Evolutionary conservation across 2,113 vertebrate species (phyloP), one percentile per base, ranked within the genome.

Genomic region (Pseudolaguvia tuberculata): DNA sequence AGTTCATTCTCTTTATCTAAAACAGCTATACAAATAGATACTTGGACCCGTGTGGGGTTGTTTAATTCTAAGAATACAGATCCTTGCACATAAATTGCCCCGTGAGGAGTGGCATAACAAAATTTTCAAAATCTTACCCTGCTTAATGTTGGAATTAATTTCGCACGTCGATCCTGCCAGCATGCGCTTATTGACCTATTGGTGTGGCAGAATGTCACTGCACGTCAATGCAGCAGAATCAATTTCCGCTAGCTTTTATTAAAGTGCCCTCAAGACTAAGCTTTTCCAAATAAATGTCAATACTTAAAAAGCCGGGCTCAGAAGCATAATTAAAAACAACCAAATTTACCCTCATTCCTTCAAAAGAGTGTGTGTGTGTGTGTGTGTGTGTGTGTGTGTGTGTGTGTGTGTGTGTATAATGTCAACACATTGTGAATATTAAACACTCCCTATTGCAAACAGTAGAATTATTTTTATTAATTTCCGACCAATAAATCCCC

Each of bases 271-370:
- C 73, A 66, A 80, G 76, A 74, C 59, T 31, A 70, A 62, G 58
- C 48, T 53, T 65, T 65, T 73, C n/a, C 17, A 29, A 79, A 79
- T 83, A 78, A 72, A 83, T 77, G 73, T 83, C 76, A 76, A 74
- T 74, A 75, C 71, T n/a, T 68, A 51, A 78, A 68, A 61, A 58
- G 62, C 51, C 57, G 17, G 73, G 45, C 66, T 73, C 55, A 47
- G 57, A 71, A 57, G 53, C 67, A 72, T 69, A 81, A 77, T 82
- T 82, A 79, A 79, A 80, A 80, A 25, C 59, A 63, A 42, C 13
- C 3, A 15, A 65, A 65, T 50, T 0, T 27, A 25, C 45, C 62
- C n/a, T 42, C 3, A n/a, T 21, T 5, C 7, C 45, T 67, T 45
- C 25, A 50, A 23, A 20, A 27, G 45, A 21, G 27, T 13, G n/a